Evolutionary conservation across 2,888 invertebrate species (phyloP).

Genomic region (Hypomecis atomaria): DNA sequence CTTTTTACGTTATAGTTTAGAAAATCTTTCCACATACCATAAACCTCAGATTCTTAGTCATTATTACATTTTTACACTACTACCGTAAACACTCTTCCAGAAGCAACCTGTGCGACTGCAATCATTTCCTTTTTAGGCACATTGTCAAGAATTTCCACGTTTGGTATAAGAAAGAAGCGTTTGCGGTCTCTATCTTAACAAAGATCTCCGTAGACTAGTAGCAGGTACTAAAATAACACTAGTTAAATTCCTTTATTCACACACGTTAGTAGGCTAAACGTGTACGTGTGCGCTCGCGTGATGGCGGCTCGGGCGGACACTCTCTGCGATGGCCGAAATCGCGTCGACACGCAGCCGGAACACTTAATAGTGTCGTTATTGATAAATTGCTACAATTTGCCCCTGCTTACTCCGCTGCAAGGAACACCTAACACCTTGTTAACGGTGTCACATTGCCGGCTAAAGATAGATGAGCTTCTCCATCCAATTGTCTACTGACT

Average conservation of each 20-base stretch:
- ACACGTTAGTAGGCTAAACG: slow-evolving; percentile 15
- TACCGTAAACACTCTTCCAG: no score
- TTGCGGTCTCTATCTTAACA: no score
- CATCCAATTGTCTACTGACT: slow-evolving; percentile 32
- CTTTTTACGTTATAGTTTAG: no score
- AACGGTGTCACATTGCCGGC: slow-evolving; percentile 61
- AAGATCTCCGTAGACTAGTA: no score
- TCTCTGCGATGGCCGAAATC: slow-evolving; percentile 70
- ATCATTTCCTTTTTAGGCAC: no score
- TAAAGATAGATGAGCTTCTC: slow-evolving; percentile 40
- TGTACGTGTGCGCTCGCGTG: slow-evolving; percentile 13
- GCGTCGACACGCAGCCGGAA: slow-evolving; percentile 69
- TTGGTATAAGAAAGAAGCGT: no score
- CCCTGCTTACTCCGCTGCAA: slow-evolving; percentile 52
- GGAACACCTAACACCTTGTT: slow-evolving; percentile 47
- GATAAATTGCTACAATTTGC: slow-evolving; percentile 81
- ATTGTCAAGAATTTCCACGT: no score
- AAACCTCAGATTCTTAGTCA: no score
- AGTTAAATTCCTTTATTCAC: neutral
- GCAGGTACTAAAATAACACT: neutral
- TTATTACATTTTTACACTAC: no score
- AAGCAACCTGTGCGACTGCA: no score
- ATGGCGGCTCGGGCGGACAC: slow-evolving; percentile 9
- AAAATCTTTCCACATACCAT: no score
- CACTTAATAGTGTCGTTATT: slow-evolving; percentile 81